These are phyloP conservation scores for Peromyscus leucopus DNA, from an alignment of 2,113 vertebrate species.

Conservation along the genomic window DNA sequence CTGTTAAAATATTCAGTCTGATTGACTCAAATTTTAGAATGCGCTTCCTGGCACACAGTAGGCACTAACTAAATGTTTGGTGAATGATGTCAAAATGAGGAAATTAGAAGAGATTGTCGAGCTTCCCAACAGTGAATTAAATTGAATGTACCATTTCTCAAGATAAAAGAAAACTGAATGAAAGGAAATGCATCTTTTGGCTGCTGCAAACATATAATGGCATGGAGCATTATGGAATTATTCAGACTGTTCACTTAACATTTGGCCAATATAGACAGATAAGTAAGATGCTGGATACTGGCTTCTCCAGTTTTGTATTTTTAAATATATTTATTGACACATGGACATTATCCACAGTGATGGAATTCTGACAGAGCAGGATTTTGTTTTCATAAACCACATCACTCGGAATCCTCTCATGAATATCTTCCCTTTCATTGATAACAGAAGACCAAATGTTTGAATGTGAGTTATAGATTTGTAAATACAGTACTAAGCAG, in stretches of 20 bases:
- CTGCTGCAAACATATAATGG: slow-evolving; percentile 11
- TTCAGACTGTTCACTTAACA: slow-evolving; percentile 56
- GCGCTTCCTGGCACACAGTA: slow-evolving; percentile 65
- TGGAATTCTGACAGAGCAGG: neutral
- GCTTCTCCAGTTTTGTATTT: neutral
- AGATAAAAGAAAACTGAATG: slow-evolving; percentile 62
- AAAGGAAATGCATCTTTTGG: slow-evolving; percentile 59
- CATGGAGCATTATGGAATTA: slow-evolving; percentile 54
- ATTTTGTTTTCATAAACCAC: slow-evolving; percentile 38
- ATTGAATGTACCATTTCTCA: slow-evolving; percentile 56
- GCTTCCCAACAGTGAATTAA: slow-evolving; percentile 70
- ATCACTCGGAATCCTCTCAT: neutral
- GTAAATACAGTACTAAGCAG: neutral
- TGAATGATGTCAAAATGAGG: slow-evolving; percentile 54
- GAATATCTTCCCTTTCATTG: neutral
- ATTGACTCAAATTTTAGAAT: slow-evolving; percentile 65
- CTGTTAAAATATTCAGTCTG: slow-evolving; percentile 73
- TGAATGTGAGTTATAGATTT: neutral
- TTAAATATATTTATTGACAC: neutral
- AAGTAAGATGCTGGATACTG: slow-evolving; percentile 3
- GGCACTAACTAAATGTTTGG: slow-evolving; percentile 59
- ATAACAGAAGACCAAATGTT: slow-evolving; percentile 25
- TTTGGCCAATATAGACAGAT: slow-evolving; percentile 5
- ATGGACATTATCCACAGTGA: neutral
- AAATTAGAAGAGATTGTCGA: slow-evolving; percentile 61